Evolutionary conservation across 1,140 invertebrate species (phyloP), one percentile per base, ranked within the genome.

Genomic region (Adoxophyes honmai): DNA sequence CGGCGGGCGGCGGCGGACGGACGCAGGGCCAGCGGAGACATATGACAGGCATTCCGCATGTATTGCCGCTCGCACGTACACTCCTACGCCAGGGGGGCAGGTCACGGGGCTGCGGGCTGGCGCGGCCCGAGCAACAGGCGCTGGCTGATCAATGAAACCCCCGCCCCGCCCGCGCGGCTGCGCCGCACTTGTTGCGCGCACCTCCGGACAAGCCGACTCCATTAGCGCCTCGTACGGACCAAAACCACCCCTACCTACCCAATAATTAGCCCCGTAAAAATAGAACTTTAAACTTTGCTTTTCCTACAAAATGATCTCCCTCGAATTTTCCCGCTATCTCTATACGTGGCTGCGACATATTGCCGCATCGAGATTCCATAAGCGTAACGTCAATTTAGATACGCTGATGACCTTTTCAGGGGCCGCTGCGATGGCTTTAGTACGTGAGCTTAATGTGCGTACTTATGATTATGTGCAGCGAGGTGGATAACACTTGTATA

Each of bases 141-240:
- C 60, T 68, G 59, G 48, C 73, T 81, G 81, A 85, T 85, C 81
- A 85, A 85, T 85, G 81, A 82, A 59, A 51, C 52, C 36, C 55
- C 61, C 66, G 64, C 65, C 52, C 57, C 66, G 44, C 67, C 56
- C 59, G 16, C 70, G 34, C 57, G 66, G 63, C 76, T 82, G 81
- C 81, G 78, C 80, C 77, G 71, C 76, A 85, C 79, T 85, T 85
- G 81, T 85, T 85, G 81, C 81, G 81, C 81, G 76, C 70, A 64
- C 21, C 21, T 28, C 21, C 21, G 6, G 6, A 28, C 21, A 28
- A 28, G 6, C 21, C 21, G 6, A 28, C n/a, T 3, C 39, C 39
- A 44, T 44, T 18, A 21, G 15, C 18, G 21, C 18, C 42, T 11
- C 13, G 38, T 6, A 44, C 18, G 15, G 18, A 44, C 39, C 18